Base-by-base conservation (phyloP, 2,888 invertebrate species). In the Drosophila mercatorum region DNA sequence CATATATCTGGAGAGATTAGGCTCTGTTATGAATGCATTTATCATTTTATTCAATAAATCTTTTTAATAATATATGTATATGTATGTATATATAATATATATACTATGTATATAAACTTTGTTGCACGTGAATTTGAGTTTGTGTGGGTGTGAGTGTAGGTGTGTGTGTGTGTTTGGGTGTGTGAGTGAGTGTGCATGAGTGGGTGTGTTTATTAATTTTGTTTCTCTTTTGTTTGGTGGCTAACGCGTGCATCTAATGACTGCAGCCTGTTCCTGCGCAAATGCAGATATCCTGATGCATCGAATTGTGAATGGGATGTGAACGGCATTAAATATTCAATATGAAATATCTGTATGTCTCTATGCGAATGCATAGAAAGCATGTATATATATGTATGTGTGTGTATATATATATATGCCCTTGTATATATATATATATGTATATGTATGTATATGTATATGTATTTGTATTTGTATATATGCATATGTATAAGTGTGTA, bases 11-110 rank as follows among this genome's bases (percentile, higher is more conserved):
- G 10, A 34, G 14, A 22, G 17, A 12, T 5, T n/a, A n/a, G 14
- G 28, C 12, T 40, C 14, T 52, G 12, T 74, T 77, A 75, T 68
- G 81, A 81, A 89, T 78, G 89, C 40, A 74, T 92, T 64, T 79
- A 72, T 71, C 64, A 72, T 80, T 83, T 88, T 88, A 88, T 89
- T 89, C 68, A 88, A 74, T 89, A 89, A 89, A 85, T 81, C 36
- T 72, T 75, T 76, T 78, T 75, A 65, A 70, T 81, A 65, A 69
- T 72, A 64, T 70, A 72, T 78, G 43, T 73, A 72, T 79, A 47
- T 77, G 58, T 79, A 47, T 77, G 58, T 55, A 2, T 80, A 63
- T 57, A 26, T 57, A 36, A 75, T 76, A 68, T 78, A 64, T 69
- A 77, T 75, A 74, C 47, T 58, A 64, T 57, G 53, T 67, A 67